Percentiles rank a stretch among this genome's conserved stretches.
phyloP scores from a whole-genome alignment of 2,113 vertebrate species.

The Vombatus ursinus region DNA sequence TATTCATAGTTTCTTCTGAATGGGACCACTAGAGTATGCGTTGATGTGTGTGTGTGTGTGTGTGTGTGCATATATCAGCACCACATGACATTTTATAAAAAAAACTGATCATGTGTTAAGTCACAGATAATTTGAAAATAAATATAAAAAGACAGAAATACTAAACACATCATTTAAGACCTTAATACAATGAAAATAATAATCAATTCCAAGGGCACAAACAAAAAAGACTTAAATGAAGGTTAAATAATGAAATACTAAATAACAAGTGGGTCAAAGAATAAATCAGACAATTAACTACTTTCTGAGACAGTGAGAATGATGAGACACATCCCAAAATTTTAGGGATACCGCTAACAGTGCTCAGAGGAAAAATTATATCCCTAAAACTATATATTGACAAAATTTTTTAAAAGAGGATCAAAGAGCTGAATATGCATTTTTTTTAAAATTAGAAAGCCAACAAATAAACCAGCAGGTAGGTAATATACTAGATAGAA shows the following conservation, averaged over 20 bases:
- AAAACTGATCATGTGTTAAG: neutral
- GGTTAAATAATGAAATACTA: neutral
- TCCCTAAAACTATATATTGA: neutral
- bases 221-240: neutral
- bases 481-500: neutral
- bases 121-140: neutral
- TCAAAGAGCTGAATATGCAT: neutral
- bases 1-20: neutral
- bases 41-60: no score
- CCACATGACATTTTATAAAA: neutral
- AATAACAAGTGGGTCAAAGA: neutral
- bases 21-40: neutral
- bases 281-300: neutral
- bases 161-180: neutral
- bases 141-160: no score
- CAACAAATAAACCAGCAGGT: neutral
- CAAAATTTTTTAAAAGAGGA: neutral
- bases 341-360: neutral
- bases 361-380: neutral
- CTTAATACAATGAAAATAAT: neutral
- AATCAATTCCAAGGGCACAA: neutral
- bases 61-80: neutral
- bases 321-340: neutral
- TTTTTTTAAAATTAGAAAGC: neutral
- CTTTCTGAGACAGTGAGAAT: neutral